Evolutionary conservation across 2,113 vertebrate genomes (phyloP), one percentile per base, ranked within the genome.

Genomic region (Xiphorhynchus elegans): DNA sequence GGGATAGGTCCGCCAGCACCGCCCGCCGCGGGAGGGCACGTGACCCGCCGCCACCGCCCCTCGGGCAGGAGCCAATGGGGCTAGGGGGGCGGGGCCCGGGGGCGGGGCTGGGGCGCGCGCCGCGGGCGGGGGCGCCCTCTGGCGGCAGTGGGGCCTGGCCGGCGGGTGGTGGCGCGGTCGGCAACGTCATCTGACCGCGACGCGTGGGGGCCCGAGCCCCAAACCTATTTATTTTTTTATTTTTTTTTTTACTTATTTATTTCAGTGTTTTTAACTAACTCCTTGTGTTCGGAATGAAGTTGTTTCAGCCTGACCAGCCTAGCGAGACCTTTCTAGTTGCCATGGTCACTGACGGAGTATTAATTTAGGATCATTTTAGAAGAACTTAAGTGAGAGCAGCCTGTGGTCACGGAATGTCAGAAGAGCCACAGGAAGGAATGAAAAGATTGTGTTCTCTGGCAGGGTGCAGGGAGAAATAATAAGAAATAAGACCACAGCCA

Each of bases 111-210:
- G 25, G 29, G 8, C 29, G 7, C n/a, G 11, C 10, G 17, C 2
- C 4, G 35, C 35, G 11, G 81, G 50, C 26, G 17, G 52, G 29
- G 9, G 39, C 82, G 90, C 78, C 87, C 74, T 37, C 94, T 84
- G 84, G 74, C 37, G 91, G 87, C 37, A 11, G 42, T 26, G n/a
- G 5, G 4, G 40, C 40, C 13, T 42, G 13, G 40, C 40, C 40
- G 40, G 40, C 40, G 40, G 25, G 0, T 1, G 23, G 6, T 17
- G 6, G 21, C 8, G 4, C 5, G 0, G 6, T 0, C 1, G 4
- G 5, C 33, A 37, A 29, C n/a, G 68, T 40, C 24, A 86, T 70
- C 9, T 9, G 0, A 0, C 9, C 3, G 76, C 85, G 91, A 26
- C 69, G 20, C 0, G 6, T 18, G 17, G 7, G 10, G 0, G 3